Conservation (phyloP, 2,113 vertebrate genomes). For the Mobula birostris region DNA sequence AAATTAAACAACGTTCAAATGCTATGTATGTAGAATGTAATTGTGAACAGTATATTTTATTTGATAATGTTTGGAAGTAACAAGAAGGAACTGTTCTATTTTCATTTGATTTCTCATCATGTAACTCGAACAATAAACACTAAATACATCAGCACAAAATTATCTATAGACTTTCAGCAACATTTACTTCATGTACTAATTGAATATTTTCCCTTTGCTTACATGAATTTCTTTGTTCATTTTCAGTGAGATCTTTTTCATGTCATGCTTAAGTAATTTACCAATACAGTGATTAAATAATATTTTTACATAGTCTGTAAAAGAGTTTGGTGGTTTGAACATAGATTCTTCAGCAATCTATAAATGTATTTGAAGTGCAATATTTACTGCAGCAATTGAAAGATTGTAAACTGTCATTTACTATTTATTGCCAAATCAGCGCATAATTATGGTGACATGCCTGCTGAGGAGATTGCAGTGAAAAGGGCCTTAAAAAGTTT, state of each 20-base stretch:
- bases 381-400: neutral
- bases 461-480: neutral
- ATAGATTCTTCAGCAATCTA: neutral
- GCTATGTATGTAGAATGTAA: neutral
- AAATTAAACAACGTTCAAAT: neutral
- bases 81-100: neutral
- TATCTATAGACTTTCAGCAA: neutral
- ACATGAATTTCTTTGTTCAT: neutral
- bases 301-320: neutral
- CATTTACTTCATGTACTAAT: neutral
- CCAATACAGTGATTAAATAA: neutral
- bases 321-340: constrained; percentile 5
- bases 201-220: too few relatives aligned
- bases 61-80: neutral
- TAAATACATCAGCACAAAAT: neutral
- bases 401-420: neutral
- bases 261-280: neutral
- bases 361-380: neutral
- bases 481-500: neutral
- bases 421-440: neutral
- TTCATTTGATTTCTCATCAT: neutral
- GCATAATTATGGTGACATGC: neutral
- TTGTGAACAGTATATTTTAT: neutral
- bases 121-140: neutral
- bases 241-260: neutral